Percentiles rank a stretch among this genome's conserved stretches.
Evolutionary conservation across 2,113 vertebrate species (phyloP).

Genomic region (Saguinus imperator): DNA sequence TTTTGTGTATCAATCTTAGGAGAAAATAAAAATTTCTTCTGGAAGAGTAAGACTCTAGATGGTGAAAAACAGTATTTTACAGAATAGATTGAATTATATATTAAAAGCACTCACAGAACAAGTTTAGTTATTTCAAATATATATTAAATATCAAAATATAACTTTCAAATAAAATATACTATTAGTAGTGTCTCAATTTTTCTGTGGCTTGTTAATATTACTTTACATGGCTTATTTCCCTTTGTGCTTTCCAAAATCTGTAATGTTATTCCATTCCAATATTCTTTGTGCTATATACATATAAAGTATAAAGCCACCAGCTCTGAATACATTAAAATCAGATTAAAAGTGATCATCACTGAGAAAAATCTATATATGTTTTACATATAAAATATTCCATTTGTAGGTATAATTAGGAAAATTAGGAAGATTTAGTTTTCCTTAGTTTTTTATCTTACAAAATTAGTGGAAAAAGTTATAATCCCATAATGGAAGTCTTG

Average conservation of each 20-base stretch:
- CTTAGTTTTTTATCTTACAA: background rate
- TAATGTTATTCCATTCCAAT: conserved; percentile 4
- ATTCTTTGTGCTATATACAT: conserved; percentile 23
- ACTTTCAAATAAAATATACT: conserved; percentile 55
- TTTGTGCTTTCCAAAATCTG: conserved; percentile 35
- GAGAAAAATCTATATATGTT: background rate
- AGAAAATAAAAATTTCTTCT: conserved; percentile 26
- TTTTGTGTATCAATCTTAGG: background rate
- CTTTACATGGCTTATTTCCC: conserved; percentile 48
- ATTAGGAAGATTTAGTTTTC: background rate
- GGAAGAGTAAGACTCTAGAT: background rate
- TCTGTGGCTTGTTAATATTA: conserved; percentile 55
- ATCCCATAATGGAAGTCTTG: background rate
- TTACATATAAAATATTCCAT: conserved; percentile 12
- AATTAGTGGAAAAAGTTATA: conserved; percentile 17
- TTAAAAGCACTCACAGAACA: conserved; percentile 23
- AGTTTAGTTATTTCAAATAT: conserved; percentile 55
- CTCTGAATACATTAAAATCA: background rate
- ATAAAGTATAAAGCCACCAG: background rate
- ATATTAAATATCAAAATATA: conserved; percentile 51
- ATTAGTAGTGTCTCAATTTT: conserved; percentile 52
- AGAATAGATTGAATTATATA: conserved; percentile 31
- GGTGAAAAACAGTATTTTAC: conserved; percentile 12
- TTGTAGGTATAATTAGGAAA: background rate
- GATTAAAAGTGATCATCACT: background rate